Base-by-base conservation (phyloP, 92 coral and sea anemone species). In the Nematostella vectensis region DNA sequence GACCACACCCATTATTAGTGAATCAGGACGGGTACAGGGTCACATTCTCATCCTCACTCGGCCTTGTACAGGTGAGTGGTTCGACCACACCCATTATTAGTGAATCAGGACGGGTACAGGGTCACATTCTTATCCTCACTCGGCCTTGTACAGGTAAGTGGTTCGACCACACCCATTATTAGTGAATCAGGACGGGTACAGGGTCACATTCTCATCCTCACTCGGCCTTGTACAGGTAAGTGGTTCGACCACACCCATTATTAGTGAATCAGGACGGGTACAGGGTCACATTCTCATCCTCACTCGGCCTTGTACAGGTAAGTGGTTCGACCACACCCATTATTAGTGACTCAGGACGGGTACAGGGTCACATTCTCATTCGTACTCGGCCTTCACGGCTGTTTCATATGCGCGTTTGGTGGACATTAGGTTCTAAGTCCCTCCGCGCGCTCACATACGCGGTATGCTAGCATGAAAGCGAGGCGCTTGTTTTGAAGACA, bases 1-100 rank as follows among this genome's bases (percentile, higher is more conserved):
- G 63, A 65, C 74, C 18, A 80, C 75, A 31, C 85, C 89, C 6
- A 77, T 89, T 42, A 55, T 89, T 13, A 85, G 88, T 25, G 95
- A 85, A 30, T 62, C 78, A 47, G 86, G 95, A 29, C 67, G 85
- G 30, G 51, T 85, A 48, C 74, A 85, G 64, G 97, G 97, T 25
- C 62, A 80, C 47, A 52, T 89, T 12, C 21, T 82, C 33, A 58
- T 77, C 56, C 63, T 50, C 51, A 73, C 76, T 17, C 83, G 85
- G 30, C 87, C 69, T 24, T 67, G 82, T 61, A 62, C 67, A 58
- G 91, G 97, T 89, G 53, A 23, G n/a, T n/a, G n/a, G n/a, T n/a
- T n/a, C n/a, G 63, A 65, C 74, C 18, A 80, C 75, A 31, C 85
- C 89, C 6, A 77, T 89, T 42, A 55, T 89, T 13, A 85, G 88